A percentile compares a stretch with the other conserved stretches of the same genome.
Conservation (phyloP, 1,140 invertebrate species). For the Ridgeia piscesae region DNA sequence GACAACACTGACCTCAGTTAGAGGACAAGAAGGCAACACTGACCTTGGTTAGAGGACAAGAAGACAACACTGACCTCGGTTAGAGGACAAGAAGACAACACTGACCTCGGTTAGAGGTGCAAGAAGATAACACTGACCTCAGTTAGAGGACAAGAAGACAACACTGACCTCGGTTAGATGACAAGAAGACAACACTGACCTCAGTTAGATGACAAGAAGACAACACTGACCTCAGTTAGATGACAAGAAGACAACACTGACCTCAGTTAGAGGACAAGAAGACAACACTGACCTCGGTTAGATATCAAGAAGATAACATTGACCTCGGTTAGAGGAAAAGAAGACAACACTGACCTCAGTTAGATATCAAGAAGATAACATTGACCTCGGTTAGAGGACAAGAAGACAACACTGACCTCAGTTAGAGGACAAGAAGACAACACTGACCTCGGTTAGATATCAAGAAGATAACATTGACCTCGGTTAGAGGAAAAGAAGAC, state of each 20-base stretch:
- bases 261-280: constrained; percentile 59
- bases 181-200: constrained; percentile 44
- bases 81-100: constrained; percentile 12
- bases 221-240: constrained; percentile 61
- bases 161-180: constrained; percentile 61
- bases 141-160: constrained; percentile 41
- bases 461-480: constrained; percentile 52
- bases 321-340: constrained; percentile 61
- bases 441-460: constrained; percentile 61
- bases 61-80: constrained; percentile 60
- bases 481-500: constrained; percentile 50
- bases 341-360: constrained; percentile 60
- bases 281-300: constrained; percentile 61
- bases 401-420: constrained; percentile 56
- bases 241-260: constrained; percentile 37
- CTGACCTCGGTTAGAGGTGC: constrained; percentile 62
- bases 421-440: constrained; percentile 41
- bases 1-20: constrained; percentile 61
- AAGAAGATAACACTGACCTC: constrained; percentile 57
- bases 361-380: constrained; percentile 6
- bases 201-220: constrained; percentile 56
- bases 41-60: constrained; percentile 61
- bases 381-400: constrained; percentile 61
- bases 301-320: constrained; percentile 13
- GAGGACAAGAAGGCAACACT: constrained; percentile 17